Percentiles rank a stretch among this genome's conserved stretches.
Evolutionary conservation across 1,140 invertebrate species (phyloP).

Genomic region (Calycopis cecrops): DNA sequence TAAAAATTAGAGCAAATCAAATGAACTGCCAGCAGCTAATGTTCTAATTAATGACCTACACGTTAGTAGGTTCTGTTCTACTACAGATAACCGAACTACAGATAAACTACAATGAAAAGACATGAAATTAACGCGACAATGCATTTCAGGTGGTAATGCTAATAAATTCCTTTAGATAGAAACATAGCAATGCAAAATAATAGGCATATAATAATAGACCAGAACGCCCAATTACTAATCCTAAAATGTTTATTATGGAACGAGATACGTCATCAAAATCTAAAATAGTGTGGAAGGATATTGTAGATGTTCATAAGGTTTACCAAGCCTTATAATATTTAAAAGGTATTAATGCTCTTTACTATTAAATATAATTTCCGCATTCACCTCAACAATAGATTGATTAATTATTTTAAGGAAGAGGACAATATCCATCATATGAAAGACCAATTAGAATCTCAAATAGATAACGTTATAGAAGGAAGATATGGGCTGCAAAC

Average conservation of each 20-base stretch:
- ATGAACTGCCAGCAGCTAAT: too few species aligned
- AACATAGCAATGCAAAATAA: too few species aligned
- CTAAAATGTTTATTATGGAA: constrained; percentile 28
- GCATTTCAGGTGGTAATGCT: too few species aligned
- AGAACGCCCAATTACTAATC: constrained; percentile 23
- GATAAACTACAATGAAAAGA: too few species aligned
- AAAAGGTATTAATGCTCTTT: constrained; percentile 20
- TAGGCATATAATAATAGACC: constrained; percentile 22
- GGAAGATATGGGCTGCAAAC: constrained; percentile 17
- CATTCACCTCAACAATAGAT: constrained; percentile 16
- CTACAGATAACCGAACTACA: too few species aligned
- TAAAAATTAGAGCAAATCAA: too few species aligned
- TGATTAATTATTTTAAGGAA: constrained; percentile 6
- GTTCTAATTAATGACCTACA: too few species aligned
- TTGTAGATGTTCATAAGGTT: constrained; percentile 23
- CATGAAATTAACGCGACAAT: too few species aligned
- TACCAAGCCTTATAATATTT: constrained; percentile 17
- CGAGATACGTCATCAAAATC: constrained; percentile 26
- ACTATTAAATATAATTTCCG: constrained; percentile 25
- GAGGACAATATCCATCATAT: constrained; percentile 13
- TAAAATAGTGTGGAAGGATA: constrained; percentile 30
- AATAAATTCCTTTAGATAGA: too few species aligned
- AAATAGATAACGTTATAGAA: constrained; percentile 15
- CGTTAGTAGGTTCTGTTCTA: too few species aligned
- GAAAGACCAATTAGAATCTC: too few species aligned